A percentile compares a stretch with the other conserved stretches of the same genome.
These are phyloP conservation scores for Haemorhous mexicanus DNA, from an alignment of 2,113 vertebrate genomes.

Conservation along the genomic window DNA sequence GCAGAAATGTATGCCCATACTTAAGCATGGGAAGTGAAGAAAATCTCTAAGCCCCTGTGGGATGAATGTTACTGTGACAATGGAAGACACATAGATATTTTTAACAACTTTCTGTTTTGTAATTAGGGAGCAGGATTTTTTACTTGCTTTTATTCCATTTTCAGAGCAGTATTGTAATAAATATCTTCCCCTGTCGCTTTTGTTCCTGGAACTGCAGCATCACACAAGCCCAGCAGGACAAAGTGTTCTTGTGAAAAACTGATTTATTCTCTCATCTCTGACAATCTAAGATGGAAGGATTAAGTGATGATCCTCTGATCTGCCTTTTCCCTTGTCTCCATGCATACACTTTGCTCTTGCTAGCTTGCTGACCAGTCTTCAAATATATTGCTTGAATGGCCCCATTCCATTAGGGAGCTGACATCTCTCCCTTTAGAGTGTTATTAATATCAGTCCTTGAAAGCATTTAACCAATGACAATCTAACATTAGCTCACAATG, in stretches of 20 bases:
- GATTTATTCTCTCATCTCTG: slow-evolving; percentile 21
- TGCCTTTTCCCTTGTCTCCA: neutral
- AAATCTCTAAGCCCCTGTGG: neutral
- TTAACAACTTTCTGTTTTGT: neutral
- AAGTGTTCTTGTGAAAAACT: slow-evolving; percentile 34
- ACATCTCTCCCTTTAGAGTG: slow-evolving; percentile 21
- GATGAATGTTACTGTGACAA: neutral
- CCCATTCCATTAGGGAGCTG: slow-evolving; percentile 46
- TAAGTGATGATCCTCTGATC: slow-evolving; percentile 37
- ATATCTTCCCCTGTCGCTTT: neutral
- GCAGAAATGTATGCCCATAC: neutral
- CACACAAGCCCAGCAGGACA: slow-evolving; percentile 36
- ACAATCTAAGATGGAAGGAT: slow-evolving; percentile 39
- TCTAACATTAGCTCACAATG: slow-evolving; percentile 53
- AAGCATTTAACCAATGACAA: slow-evolving; percentile 58
- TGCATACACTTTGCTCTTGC: neutral
- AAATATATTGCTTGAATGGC: slow-evolving; percentile 33
- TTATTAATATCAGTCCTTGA: slow-evolving; percentile 66
- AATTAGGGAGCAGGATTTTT: neutral
- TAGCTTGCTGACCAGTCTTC: slow-evolving; percentile 39
- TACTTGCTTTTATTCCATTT: neutral
- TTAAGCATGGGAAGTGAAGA: neutral
- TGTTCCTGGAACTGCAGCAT: slow-evolving; percentile 26
- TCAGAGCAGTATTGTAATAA: neutral
- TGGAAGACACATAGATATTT: neutral